A percentile compares a stretch with the other conserved stretches of the same genome.
Evolutionary conservation across 2,888 invertebrate species (phyloP).

Genomic region (Pogonocherus hispidulus): DNA sequence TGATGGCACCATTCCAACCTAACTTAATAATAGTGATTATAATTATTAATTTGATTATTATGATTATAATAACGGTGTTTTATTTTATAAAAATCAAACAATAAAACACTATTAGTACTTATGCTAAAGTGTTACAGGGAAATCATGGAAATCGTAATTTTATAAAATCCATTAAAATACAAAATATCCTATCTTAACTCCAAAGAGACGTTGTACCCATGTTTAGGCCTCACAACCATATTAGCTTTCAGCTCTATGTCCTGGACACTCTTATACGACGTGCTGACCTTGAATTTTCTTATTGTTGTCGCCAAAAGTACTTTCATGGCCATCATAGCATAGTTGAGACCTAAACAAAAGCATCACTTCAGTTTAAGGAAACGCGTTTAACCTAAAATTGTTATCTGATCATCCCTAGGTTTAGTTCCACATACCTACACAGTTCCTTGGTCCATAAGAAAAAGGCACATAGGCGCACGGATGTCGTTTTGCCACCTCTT

Average conservation of each 20-base stretch:
- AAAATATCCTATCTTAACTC: conserved; percentile 37
- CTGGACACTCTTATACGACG: conserved; percentile 52
- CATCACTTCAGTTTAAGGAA: too few species aligned
- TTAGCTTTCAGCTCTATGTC: conserved; percentile 56
- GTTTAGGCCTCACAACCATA: conserved; percentile 54
- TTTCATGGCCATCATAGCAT: conserved; percentile 56
- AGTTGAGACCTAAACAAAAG: conserved; percentile 48
- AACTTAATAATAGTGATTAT: too few species aligned
- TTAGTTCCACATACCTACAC: conserved; percentile 44
- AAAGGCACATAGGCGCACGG: conserved; percentile 49
- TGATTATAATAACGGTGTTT: too few species aligned
- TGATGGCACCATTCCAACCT: too few species aligned
- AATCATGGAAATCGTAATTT: too few species aligned
- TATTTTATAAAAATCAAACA: too few species aligned
- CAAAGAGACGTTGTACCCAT: conserved; percentile 57
- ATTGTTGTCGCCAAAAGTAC: conserved; percentile 48
- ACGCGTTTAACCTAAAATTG: too few species aligned
- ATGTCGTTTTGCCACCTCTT: conserved; percentile 64
- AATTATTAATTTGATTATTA: too few species aligned
- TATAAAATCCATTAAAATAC: too few species aligned
- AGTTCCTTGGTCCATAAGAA: conserved; percentile 53
- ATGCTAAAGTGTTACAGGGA: too few species aligned
- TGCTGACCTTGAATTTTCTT: conserved; percentile 52
- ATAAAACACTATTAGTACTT: too few species aligned
- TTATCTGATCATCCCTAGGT: not conserved